Base-by-base conservation (phyloP, 1,140 invertebrate genomes). In the Lepidurus apus region DNA sequence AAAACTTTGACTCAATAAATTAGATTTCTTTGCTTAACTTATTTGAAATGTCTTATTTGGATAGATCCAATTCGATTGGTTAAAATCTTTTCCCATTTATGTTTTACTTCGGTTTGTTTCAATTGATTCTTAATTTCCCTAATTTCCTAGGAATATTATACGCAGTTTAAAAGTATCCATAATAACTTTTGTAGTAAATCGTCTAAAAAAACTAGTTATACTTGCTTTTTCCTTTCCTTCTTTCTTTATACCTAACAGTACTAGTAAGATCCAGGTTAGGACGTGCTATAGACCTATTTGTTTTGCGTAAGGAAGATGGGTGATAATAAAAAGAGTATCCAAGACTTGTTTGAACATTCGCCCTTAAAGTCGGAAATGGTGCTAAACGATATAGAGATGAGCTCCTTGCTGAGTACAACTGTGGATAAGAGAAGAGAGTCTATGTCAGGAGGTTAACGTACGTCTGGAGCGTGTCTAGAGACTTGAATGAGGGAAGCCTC, bases 381-480 rank as follows among this genome's bases (percentile, higher is more conserved):
- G 53, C 53, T 65, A 11, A 65, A 65, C 53, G n/a, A 0, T 65
- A 9, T 17, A 8, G 53, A 21, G 17, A 65, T n/a, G 9, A 11
- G 53, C 53, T 34, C 53, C 17, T 13, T 9, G 53, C 8, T 11
- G 53, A 7, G 1, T 21, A 17, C 21, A 65, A 13, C 21, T 65
- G 17, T 11, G 17, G 17, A 13, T 7, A 7, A 13, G 53, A 21
- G 6, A 65, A 13, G 17, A 13, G 53, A 65, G 53, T 21, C 53
- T 65, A 65, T 65, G 53, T 65, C 53, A 65, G 9, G 53, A 65
- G 53, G 53, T 65, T 65, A 65, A 7, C 13, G 53, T 13, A 65
- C 53, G 53, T 65, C 53, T 65, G 13, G 53, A 65, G 53, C 53
- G 13, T 65, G 53, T 65, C 53, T 65, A 21, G 53, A 65, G 21